Evolutionary conservation across 2,797 vertebrate species (phyloP), one percentile per base, ranked within the genome.

Genomic region (Acipenser ruthenus): DNA sequence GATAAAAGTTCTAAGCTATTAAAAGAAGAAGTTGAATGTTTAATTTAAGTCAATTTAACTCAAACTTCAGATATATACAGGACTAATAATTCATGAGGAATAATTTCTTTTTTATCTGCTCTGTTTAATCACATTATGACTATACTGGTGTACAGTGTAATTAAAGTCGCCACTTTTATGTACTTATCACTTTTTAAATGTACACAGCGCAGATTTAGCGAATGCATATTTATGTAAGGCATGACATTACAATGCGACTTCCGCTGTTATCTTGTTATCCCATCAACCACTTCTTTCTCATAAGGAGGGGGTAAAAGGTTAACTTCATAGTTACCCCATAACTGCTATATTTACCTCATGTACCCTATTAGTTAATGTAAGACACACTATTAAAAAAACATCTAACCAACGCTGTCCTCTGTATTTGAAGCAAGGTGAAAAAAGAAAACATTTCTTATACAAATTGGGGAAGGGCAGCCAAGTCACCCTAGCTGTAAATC

Each of bases 351-450:
- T 37, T 37, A 37, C 37, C 37, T 37, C 5, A 5, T 37, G 37
- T 37, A 37, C 4, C 37, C 37, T 37, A 37, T 37, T 37, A 37
- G 37, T 37, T 37, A 37, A 37, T 37, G 37, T 37, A 37, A 37
- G 37, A 5, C 37, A 37, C 4, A 37, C 37, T 37, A 1, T 37
- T 37, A 11, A 49, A 48, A 11, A 12, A 62, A 10, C 47, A 47
- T 12, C 7, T 23, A 48, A 7, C 61, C 23, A 8, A 6, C 11
- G 37, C 48, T 15, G 62, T 50, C 11, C 12, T 37, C 5, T 37
- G 80, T 81, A 87, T 93, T 94, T 93, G 92, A 94, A 93, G 90
- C 93, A 93, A 88, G 88, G 89, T 90, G 90, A 93, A 79, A 82
- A 77, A 60, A 58, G 78, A 76, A 85, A 37, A 37, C 37, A 4